These are phyloP conservation scores for Hypercompe scribonia DNA, from an alignment of 2,888 invertebrate species.

Conservation along the genomic window DNA sequence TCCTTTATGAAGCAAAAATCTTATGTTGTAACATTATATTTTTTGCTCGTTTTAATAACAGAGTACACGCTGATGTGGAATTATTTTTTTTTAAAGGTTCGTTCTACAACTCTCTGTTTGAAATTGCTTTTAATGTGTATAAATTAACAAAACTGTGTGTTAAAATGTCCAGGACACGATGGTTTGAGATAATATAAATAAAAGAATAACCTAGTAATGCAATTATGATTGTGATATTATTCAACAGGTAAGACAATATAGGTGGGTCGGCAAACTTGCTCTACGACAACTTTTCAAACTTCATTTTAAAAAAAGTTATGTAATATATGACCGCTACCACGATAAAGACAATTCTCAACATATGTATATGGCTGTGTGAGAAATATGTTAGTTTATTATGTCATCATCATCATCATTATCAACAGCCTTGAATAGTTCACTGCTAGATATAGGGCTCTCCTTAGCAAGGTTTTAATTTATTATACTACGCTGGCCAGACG, in stretches of 20 bases:
- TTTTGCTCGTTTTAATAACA: too few species aligned
- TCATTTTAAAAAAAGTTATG: too few species aligned
- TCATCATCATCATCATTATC: too few species aligned
- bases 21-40: too few species aligned
- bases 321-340: not conserved
- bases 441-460: too few species aligned
- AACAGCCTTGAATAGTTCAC: too few species aligned
- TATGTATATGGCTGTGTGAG: not conserved
- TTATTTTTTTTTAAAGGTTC: not conserved
- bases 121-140: not conserved
- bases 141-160: not conserved
- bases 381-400: too few species aligned
- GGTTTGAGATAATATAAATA: not conserved
- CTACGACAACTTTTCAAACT: too few species aligned
- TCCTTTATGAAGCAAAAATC: conserved; percentile 21
- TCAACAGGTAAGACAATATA: too few species aligned
- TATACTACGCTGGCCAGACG: too few species aligned
- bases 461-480: too few species aligned
- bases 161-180: not conserved
- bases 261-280: too few species aligned
- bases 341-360: not conserved
- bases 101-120: not conserved
- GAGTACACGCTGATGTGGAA: not conserved
- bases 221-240: not conserved
- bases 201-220: not conserved